Conservation (phyloP, 23 tunicate species). For the Trididemnum nubilum region DNA sequence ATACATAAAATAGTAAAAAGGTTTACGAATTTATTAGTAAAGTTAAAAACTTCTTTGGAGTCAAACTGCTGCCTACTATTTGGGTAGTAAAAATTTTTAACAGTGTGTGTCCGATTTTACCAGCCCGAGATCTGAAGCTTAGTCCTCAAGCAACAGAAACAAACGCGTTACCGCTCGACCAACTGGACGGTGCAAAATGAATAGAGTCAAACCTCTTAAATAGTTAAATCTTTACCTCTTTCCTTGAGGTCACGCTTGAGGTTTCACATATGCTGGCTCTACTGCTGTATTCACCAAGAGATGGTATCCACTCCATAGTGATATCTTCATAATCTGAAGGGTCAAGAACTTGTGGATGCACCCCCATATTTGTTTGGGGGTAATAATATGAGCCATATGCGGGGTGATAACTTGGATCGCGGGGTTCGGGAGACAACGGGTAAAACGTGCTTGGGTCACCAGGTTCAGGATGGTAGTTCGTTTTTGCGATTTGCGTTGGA, state of each 20-base stretch:
- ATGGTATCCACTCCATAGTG: slow-evolving; percentile 75
- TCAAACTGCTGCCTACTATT: too few relatives aligned
- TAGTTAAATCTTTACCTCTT: slow-evolving; percentile 84
- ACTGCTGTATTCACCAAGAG: slow-evolving; percentile 75
- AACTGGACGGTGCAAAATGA: too few relatives aligned
- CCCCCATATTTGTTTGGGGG: not conserved
- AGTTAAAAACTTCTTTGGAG: too few relatives aligned
- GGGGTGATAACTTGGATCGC: not conserved
- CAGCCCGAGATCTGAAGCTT: too few relatives aligned
- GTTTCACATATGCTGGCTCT: slow-evolving; percentile 86
- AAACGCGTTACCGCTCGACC: too few relatives aligned
- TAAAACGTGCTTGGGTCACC: not conserved
- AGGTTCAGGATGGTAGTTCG: not conserved
- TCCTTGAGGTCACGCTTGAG: slow-evolving; percentile 48
- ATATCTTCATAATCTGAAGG: slow-evolving; percentile 58
- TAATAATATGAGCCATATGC: not conserved
- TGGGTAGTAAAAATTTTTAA: too few relatives aligned
- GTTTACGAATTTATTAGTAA: too few relatives aligned
- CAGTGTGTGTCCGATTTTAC: too few relatives aligned
- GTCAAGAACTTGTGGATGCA: slow-evolving; percentile 6
- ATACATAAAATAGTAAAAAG: too few relatives aligned
- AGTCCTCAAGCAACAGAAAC: too few relatives aligned
- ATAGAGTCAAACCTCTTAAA: too few relatives aligned
- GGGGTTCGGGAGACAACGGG: not conserved
- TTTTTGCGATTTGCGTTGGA: not conserved